Base-by-base conservation (phyloP, 37 sponge, comb jelly and placozoan species). In the Amphimedon queenslandica region DNA sequence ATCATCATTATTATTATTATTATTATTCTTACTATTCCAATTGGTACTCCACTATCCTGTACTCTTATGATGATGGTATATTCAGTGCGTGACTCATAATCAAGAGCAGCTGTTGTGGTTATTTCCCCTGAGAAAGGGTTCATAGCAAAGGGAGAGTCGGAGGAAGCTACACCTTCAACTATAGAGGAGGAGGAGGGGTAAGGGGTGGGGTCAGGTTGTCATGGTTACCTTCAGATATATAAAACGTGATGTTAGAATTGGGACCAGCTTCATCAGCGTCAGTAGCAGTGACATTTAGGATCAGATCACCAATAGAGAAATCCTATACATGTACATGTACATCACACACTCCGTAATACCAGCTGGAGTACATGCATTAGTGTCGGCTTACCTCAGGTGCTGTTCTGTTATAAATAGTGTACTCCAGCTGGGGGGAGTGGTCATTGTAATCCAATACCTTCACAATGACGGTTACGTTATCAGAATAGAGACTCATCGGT, bases 381-480 rank as follows among this genome's bases (percentile, higher is more conserved):
- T 6, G 5, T n/a, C 27, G 28, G 5, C 66, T 1, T 64, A 80
- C 80, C 66, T 80, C 80, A 8, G 27, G 28, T 3, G 71, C 25
- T 8, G 35, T 32, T 6, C 43, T 37, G 1, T 37, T 31, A 63
- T 82, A 82, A 25, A 37, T 24, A 20, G 4, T 1, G 38, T 2
- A 10, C 0, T 3, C 18, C 28, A 82, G 74, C 5, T 72, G 31
- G 0, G 82, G 82, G 0, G 34, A 40, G 34, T 75, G 57, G 64
- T 82, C 82, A 69, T 82, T 82, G 70, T 58, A 37, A 37, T 82
- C 76, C 3, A 35, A 13, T 18, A 47, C 53, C 13, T 47, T 28
- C 6, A 82, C 33, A 10, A 43, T 21, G 2, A 75, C 64, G 10
- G 37, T 27, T 20, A 82, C 53, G 16, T 40, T n/a, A 5, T 5